These are phyloP conservation scores for Chrysogorgia sp. DNA, from an alignment of 92 coral and sea anemone species.

Conservation along the genomic window DNA sequence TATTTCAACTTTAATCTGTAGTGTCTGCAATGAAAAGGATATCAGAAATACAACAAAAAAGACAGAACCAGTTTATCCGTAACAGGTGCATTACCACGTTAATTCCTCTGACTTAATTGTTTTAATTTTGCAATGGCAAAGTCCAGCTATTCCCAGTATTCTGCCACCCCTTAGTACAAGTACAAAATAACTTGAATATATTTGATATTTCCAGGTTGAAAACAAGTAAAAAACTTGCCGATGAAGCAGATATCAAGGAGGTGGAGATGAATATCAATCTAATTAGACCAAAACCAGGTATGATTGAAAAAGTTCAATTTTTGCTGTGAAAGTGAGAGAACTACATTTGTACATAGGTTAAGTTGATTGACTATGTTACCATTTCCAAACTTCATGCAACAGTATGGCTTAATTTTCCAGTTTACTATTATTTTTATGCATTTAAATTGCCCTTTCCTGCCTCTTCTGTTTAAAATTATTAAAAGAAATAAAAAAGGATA, in stretches of 20 bases:
- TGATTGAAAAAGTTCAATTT: constrained; percentile 1
- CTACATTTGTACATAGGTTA: too few species aligned
- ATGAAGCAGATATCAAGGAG: constrained; percentile 84
- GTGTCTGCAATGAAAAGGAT: constrained; percentile 96
- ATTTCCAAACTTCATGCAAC: too few species aligned
- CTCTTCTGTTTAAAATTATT: too few species aligned
- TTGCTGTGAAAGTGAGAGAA: background rate
- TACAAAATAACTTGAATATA: background rate
- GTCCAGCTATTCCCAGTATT: too few species aligned
- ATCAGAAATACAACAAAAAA: constrained; percentile 85
- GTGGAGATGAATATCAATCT: constrained; percentile 86
- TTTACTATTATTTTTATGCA: too few species aligned
- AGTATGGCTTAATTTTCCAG: too few species aligned
- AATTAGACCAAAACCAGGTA: constrained; percentile 85
- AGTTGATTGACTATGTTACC: too few species aligned
- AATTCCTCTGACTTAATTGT: too few species aligned
- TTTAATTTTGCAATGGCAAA: too few species aligned
- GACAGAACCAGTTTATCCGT: constrained; percentile 86
- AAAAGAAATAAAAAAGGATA: too few species aligned
- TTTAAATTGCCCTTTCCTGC: too few species aligned
- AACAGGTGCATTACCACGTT: constrained; percentile 65
- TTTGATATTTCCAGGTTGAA: constrained; percentile 64
- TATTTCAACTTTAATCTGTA: constrained; percentile 15
- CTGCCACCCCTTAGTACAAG: too few species aligned
- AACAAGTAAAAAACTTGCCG: constrained; percentile 82